Evolutionary conservation across 2,113 vertebrate species (phyloP), one percentile per base, ranked within the genome.

Genomic region (Tachuris rubrigastra): DNA sequence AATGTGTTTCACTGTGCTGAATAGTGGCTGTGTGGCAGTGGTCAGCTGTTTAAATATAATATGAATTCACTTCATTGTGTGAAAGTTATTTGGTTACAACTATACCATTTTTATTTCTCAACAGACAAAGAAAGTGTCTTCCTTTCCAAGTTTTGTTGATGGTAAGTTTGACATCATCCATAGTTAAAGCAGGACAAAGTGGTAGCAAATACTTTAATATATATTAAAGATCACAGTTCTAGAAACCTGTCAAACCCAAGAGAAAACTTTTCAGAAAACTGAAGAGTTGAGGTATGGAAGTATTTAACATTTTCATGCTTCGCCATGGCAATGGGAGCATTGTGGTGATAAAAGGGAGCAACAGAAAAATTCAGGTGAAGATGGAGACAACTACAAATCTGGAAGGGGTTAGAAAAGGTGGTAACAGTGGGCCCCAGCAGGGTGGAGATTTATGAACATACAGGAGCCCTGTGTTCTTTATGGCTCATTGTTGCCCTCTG

Each of bases 91-190:
- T 95, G 80, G 24, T 77, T 93, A 87, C 69, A 91, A 27, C 74
- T 87, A 28, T 79, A 62, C 41, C 30, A 28, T 93, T 95, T 93
- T 97, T 97, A 37, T 96, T 92, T 97, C 94, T 85, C 81, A 98
- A 98, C 98, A 99, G 97, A 98, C 99, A 59, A 99, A 99, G 98
- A 99, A 99, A 96, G 98, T 98, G 71, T 98, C 99, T 31, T 98
- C 99, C 9, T 99, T 99, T 96, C 99, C 99, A 91, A 99, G 99
- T 97, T 99, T 99, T 97, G 99, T 99, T 72, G 99, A 99, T 95
- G 99, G 99, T 99, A 98, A 99, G 99, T 96, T 87, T 85, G 85
- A 72, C 8, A 85, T 58, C 53, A 66, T 75, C 44, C 2, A 18
- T 14, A 35, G 18, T 12, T 37, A 30, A 78, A 88, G 31, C 2